phyloP scores from a whole-genome alignment of 2,888 invertebrate species.

The Tetragonula carbonaria region DNA sequence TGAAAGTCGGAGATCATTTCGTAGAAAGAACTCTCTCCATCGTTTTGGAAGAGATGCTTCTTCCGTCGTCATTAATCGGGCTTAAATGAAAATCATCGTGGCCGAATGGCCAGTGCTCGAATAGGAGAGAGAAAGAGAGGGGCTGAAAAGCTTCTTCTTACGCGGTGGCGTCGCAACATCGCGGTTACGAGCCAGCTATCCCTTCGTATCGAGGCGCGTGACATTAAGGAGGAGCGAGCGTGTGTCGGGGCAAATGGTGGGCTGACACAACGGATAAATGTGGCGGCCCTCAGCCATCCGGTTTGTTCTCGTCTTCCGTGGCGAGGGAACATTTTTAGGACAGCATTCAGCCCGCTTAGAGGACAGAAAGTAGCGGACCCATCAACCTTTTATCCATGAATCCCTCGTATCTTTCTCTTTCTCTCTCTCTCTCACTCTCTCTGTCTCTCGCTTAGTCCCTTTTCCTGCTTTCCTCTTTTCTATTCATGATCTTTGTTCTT shows the following conservation, averaged over 20 bases:
- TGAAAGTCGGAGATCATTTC: constrained; percentile 20
- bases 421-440: too few relatives aligned
- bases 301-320: constrained; percentile 44
- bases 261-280: constrained; percentile 60
- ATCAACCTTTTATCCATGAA: constrained; percentile 65
- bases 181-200: constrained; percentile 30
- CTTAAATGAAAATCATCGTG: constrained; percentile 43
- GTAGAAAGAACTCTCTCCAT: constrained; percentile 23
- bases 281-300: constrained; percentile 23
- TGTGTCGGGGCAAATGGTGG: constrained; percentile 55
- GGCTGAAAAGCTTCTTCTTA: neutral
- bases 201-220: constrained; percentile 69
- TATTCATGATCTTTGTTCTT: too few relatives aligned
- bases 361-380: constrained; percentile 68
- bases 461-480: neutral
- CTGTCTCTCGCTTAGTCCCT: neutral
- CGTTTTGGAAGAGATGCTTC: neutral
- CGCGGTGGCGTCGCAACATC: constrained; percentile 24
- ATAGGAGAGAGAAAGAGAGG: too few relatives aligned
- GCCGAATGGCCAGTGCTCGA: neutral
- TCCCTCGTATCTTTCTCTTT: neutral
- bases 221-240: constrained; percentile 70
- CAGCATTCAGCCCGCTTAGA: constrained; percentile 66
- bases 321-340: constrained; percentile 71
- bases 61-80: constrained; percentile 41